Conservation (phyloP, 2,113 vertebrate genomes). For the Chascanopsetta lugubris region DNA sequence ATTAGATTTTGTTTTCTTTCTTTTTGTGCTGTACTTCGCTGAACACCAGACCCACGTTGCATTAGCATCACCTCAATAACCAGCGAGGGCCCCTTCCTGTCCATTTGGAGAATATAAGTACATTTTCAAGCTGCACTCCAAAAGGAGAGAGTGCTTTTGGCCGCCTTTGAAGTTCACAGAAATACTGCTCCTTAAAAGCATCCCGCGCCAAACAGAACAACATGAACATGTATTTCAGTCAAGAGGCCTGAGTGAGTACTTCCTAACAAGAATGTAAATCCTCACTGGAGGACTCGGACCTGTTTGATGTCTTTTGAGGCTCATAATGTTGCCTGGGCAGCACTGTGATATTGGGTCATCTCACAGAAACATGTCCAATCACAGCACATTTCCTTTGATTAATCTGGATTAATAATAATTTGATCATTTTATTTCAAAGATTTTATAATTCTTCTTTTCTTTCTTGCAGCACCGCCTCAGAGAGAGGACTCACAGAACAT, state of each 20-base stretch:
- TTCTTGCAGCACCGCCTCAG: too few relatives aligned
- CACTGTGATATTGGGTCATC: slow-evolving; percentile 11
- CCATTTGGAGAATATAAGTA: slow-evolving; percentile 83
- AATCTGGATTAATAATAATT: neutral
- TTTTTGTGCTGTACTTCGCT: slow-evolving; percentile 48
- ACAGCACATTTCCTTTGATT: neutral
- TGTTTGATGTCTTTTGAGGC: slow-evolving; percentile 55
- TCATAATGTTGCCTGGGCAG: slow-evolving; percentile 3
- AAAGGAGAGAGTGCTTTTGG: slow-evolving; percentile 79
- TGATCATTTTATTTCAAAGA: neutral
- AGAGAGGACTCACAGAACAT: too few relatives aligned
- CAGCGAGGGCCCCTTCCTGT: slow-evolving; percentile 75
- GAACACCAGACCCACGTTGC: slow-evolving; percentile 60
- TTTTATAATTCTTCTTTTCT: neutral
- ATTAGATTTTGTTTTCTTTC: slow-evolving; percentile 48
- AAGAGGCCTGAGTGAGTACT: slow-evolving; percentile 58
- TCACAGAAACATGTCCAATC: neutral
- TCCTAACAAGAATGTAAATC: slow-evolving; percentile 65
- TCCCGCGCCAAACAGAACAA: slow-evolving; percentile 69
- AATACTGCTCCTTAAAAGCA: slow-evolving; percentile 83
- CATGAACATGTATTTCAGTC: slow-evolving; percentile 67
- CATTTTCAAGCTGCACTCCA: slow-evolving; percentile 77
- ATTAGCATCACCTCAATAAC: slow-evolving; percentile 79
- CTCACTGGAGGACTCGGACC: slow-evolving; percentile 31
- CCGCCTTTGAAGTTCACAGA: slow-evolving; percentile 81